Evolutionary conservation across 2,113 vertebrate species (phyloP).

Genomic region (Chionomys nivalis): DNA sequence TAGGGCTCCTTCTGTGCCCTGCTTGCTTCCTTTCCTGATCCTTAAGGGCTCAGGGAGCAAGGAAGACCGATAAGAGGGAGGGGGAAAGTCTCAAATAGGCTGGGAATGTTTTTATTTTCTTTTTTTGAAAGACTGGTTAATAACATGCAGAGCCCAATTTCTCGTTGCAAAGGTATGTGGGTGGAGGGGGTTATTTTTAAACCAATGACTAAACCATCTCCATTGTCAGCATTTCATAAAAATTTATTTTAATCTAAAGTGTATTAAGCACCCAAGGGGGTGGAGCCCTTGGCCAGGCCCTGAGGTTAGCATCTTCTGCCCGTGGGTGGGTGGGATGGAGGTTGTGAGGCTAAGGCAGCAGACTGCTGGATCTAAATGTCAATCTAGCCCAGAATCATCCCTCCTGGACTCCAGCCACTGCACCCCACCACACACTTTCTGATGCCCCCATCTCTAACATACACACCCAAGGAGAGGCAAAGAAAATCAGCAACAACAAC

Average conservation of each 20-base stretch:
- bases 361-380: rapidly evolving
- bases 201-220: constrained; percentile 39
- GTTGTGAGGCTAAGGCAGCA: rapidly evolving
- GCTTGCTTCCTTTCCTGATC: not conserved
- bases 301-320: not conserved
- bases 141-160: not conserved
- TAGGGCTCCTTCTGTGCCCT: not conserved
- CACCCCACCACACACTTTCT: rapidly evolving
- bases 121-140: not conserved
- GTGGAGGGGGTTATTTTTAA: constrained; percentile 69
- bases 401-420: not conserved
- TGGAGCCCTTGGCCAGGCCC: rapidly evolving
- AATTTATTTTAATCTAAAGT: not conserved
- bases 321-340: not conserved
- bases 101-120: not conserved
- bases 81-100: not conserved
- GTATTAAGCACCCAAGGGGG: not conserved
- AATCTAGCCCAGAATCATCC: no score
- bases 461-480: rapidly evolving
- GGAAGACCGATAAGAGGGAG: not conserved
- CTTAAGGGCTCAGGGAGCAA: not conserved
- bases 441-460: no score
- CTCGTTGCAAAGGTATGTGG: constrained; percentile 13
- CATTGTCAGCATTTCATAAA: constrained; percentile 4
- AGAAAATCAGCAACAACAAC: no score